phyloP scores from a whole-genome alignment of 2,888 invertebrate genomes.

The Drosophila demipolita region DNA sequence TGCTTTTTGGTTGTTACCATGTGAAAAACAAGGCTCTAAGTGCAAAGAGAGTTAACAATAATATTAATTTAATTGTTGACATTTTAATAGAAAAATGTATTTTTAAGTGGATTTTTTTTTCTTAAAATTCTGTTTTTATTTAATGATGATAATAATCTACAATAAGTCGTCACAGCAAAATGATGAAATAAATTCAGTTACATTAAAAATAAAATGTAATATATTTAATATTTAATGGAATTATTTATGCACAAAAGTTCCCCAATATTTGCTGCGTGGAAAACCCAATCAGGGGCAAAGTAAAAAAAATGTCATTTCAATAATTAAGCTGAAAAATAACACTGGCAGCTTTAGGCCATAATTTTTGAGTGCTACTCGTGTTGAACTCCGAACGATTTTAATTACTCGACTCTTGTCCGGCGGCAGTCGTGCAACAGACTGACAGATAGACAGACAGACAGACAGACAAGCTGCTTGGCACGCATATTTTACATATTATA shows the following conservation, averaged over 20 bases:
- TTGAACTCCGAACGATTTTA: conserved; percentile 28
- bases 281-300: background rate
- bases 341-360: conserved; percentile 16
- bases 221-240: background rate
- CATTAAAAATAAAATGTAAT: background rate
- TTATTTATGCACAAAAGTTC: background rate
- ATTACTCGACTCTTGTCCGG: conserved; percentile 40
- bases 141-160: background rate
- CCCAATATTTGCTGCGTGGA: background rate
- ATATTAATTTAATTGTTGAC: background rate
- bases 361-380: background rate
- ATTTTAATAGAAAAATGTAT: background rate
- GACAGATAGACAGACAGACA: background rate
- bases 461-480: conserved; percentile 16
- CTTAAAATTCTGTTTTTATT: background rate
- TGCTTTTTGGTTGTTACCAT: background rate
- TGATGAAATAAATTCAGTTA: background rate
- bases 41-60: background rate
- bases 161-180: background rate
- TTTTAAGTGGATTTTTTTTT: background rate
- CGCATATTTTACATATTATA: conserved; percentile 67
- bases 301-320: conserved; percentile 1
- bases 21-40: background rate
- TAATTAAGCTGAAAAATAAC: conserved; percentile 9
- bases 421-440: conserved; percentile 28